Base-by-base conservation (phyloP, 2,888 invertebrate species). In the Hoplodrina ambigua region DNA sequence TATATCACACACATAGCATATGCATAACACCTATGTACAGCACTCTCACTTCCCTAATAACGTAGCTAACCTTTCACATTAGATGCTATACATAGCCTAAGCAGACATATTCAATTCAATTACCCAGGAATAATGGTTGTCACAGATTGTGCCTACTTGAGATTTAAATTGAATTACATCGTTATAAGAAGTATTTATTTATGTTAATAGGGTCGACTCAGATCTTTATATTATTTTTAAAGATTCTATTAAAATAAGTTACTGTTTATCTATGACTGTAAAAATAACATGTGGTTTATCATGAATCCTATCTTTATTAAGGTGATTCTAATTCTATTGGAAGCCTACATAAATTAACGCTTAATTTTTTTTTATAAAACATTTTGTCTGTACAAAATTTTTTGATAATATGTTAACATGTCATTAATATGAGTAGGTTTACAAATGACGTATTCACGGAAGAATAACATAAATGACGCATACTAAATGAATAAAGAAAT, bases 71-170 rank as follows among this genome's bases (percentile, higher is more conserved):
- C 61, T 71, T 68, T 69, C 64, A 68, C 66, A 71, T 67, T 44
- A 69, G 17, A 20, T 17, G 44, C 15, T 75, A 49, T 65, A 54
- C 41, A 55, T 54, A 62, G 33, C 15, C 17, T 33, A 62, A 46
- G 58, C 53, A 59, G 50, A 58, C 46, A 57, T 73, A 70, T 67
- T 60, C 59, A 70, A 74, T 76, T 60, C 55, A 80, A 81, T 82
- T 80, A 74, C 57, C 57, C 52, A 64, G 37, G 59, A 65, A 63
- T 76, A 75, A 78, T 65, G 61, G 30, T 44, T 41, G 60, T 74
- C 65, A 54, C 64, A 68, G 67, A 69, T 70, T 58, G 66, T 65
- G 53, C 58, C 41, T 60, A 67, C 57, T 75, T 64, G 20, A 65
- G 71, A 69, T 81, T 73, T 61, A 49, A 80, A 80, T 65, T 63